Base-by-base conservation (phyloP, 2,888 invertebrate genomes). In the Therioaphis trifolii region DNA sequence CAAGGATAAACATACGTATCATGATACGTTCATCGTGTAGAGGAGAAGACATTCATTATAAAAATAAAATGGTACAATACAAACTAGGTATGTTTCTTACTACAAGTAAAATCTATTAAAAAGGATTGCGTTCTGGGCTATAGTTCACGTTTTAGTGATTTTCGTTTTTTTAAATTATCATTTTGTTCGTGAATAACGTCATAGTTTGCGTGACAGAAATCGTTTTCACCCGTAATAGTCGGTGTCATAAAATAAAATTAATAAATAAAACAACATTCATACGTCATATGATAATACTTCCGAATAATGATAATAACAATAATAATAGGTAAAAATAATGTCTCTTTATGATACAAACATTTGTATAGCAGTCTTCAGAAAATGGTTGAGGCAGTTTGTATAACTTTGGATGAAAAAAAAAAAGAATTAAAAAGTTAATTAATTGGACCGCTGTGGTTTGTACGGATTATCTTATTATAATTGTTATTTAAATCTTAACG, bases 251-350 rank as follows among this genome's bases (percentile, higher is more conserved):
- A 72, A 52, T 14, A 29, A 46, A 27, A 76, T 58, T 43, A 61
- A 76, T 71, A 29, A 76, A 75, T 40, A 46, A 63, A 40, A 63
- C n/a, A 27, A 76, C 29, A 76, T 49, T 49, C 27, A 76, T 46
- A 29, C 43, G n/a, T n/a, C n/a, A 14, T 46, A 12, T 29, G 2
- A 61, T 15, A 12, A 43, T 52, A 29, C 9, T 52, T 52, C 29
- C 29, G 29, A 72, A 7, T 35, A 35, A n/a, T 29, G 75, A 75
- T n/a, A n/a, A 76, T 61, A 11, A 14, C 29, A 14, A n/a, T 52
- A 49, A 35, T 72, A 43, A 29, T n/a, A n/a, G n/a, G n/a, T n/a
- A n/a, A n/a, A n/a, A n/a, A n/a, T n/a, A 15, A 76, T 18, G 9
- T 63, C 14, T 21, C 7, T n/a, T 11, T 24, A 76, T 14, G 29